Evolutionary conservation across 2,797 vertebrate genomes (phyloP).

Genomic region (Crax fasciolata): DNA sequence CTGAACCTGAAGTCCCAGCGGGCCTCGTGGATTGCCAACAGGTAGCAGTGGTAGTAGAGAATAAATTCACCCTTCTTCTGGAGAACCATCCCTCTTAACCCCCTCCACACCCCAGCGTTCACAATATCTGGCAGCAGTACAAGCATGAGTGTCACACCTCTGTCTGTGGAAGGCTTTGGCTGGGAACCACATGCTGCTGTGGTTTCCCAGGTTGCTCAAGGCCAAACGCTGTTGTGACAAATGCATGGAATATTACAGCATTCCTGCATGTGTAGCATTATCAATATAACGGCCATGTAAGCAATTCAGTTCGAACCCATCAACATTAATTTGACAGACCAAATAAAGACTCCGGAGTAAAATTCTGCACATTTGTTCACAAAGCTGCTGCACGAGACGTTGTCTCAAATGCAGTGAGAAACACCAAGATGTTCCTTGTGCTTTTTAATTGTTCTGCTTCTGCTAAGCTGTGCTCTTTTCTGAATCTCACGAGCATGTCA

Average conservation of each 20-base stretch:
- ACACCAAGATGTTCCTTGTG: background rate
- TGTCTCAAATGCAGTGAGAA: background rate
- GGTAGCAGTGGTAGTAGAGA: background rate
- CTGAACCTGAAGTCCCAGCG: background rate
- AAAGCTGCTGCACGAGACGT: background rate
- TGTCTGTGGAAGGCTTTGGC: background rate
- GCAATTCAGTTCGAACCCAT: background rate
- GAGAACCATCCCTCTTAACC: background rate
- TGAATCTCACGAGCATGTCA: too few relatives aligned
- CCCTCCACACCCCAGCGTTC: background rate
- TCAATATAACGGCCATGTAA: conserved; percentile 31
- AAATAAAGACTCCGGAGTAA: background rate
- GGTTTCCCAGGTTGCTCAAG: background rate
- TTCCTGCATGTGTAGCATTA: background rate
- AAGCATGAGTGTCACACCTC: background rate
- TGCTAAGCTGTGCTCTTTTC: background rate
- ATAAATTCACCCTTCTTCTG: background rate
- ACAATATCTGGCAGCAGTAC: background rate
- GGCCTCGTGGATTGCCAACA: background rate
- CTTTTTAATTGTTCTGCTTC: background rate
- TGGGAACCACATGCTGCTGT: background rate
- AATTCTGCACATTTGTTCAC: background rate
- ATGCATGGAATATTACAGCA: background rate
- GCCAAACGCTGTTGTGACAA: background rate
- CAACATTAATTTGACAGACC: background rate